These are phyloP conservation scores for Sprattus sprattus DNA, from an alignment of 2,113 vertebrate genomes.

Conservation along the genomic window DNA sequence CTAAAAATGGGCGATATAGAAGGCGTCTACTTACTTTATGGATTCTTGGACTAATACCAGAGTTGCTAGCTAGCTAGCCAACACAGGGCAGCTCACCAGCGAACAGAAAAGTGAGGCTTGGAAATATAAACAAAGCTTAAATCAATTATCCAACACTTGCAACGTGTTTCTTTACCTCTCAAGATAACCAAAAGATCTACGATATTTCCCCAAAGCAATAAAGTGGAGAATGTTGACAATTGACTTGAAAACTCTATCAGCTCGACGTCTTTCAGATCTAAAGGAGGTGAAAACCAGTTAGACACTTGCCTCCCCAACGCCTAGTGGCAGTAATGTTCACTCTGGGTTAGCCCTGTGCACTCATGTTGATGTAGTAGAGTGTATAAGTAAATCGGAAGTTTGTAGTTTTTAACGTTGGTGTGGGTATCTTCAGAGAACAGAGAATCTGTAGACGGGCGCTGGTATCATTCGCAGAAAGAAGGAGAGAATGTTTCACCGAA, in stretches of 20 bases:
- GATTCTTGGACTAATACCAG: neutral
- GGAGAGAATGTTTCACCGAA: no score
- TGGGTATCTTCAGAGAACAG: no score
- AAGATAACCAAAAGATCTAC: neutral
- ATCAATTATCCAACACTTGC: neutral
- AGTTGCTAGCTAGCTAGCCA: constrained; percentile 3
- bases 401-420: no score
- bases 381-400: no score
- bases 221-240: neutral
- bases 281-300: neutral
- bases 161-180: neutral
- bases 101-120: neutral
- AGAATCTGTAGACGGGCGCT: no score
- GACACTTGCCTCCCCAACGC: neutral
- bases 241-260: neutral
- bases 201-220: neutral
- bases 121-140: neutral
- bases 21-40: neutral
- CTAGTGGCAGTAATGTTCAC: neutral
- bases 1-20: neutral
- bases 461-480: no score
- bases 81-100: neutral
- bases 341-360: neutral
- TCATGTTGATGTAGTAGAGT: no score
- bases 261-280: neutral